phyloP scores from a whole-genome alignment of 2,888 invertebrate species.

The Nasonia oneida region DNA sequence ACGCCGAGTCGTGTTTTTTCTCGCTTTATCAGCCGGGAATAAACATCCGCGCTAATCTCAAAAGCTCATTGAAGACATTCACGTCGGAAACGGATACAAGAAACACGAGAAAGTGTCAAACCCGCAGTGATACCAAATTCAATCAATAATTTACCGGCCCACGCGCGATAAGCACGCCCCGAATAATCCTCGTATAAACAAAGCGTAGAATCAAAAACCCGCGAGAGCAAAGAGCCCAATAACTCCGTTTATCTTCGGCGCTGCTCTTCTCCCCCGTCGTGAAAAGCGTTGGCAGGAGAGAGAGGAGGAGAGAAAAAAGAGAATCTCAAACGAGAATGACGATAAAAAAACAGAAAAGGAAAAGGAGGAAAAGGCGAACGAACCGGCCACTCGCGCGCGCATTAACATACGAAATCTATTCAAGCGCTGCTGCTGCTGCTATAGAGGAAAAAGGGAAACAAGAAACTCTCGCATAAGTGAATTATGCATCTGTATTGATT shows the following conservation, averaged over 20 bases:
- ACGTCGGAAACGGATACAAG: neutral
- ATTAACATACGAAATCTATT: slow-evolving; percentile 63
- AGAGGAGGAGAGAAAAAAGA: neutral
- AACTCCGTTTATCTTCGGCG: slow-evolving; percentile 54
- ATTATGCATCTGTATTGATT: slow-evolving; percentile 62
- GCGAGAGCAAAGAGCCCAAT: slow-evolving; percentile 43
- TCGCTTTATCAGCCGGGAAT: neutral
- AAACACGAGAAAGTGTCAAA: neutral
- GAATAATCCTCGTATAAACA: neutral
- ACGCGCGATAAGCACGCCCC: neutral
- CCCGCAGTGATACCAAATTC: neutral
- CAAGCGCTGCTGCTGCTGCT: slow-evolving; percentile 28
- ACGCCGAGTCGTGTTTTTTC: neutral
- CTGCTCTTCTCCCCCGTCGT: slow-evolving; percentile 14
- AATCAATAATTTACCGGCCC: slow-evolving; percentile 14
- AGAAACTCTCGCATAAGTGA: slow-evolving; percentile 59
- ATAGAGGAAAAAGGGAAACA: slow-evolving; percentile 47
- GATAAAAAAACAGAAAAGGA: neutral
- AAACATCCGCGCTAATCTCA: slow-evolving; percentile 21
- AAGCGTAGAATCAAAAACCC: neutral
- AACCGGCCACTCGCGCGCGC: slow-evolving; percentile 15
- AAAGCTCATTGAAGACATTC: slow-evolving; percentile 14
- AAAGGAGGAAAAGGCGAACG: slow-evolving; percentile 15
- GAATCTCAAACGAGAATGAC: slow-evolving; percentile 14
- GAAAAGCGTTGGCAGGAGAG: slow-evolving; percentile 25